Evolutionary conservation across 2,888 invertebrate genomes (phyloP), one percentile per base, ranked within the genome.

Genomic region (Ryuthela nishihirai): DNA sequence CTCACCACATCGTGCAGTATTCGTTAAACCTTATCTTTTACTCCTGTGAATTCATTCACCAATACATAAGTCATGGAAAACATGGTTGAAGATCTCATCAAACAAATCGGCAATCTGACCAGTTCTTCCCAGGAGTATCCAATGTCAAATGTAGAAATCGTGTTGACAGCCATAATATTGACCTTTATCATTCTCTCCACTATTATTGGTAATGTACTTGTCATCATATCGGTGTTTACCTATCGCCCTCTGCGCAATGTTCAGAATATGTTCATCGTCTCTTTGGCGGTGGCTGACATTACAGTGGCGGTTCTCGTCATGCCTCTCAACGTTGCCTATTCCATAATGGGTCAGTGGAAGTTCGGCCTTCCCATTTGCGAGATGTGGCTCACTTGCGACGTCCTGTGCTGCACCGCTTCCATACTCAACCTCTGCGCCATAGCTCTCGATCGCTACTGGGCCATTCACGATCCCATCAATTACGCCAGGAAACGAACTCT

Each of bases 251-350:
- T 94, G 44, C 80, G 91, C 64, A 92, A 90, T 68, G 93, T 92
- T 25, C 95, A 94, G 73, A 95, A 95, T 76, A 95, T 94, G 77
- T 94, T 95, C 77, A 90, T 95, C 68, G 93, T 95, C 1, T 94
- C 93, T 2, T 76, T 95, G 67, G 95, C 95, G 0, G 90, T 93
- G 20, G 93, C 94, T 3, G 95, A 95, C 75, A 78, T 92, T 61
- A 90, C 90, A 1, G 92, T 93, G 12, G 92, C 92, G 20, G 82
- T 91, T 62, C 78, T 92, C 58, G 93, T 93, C 38, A 81, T 95
- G 77, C 95, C 95, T 3, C 82, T 95, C 68, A 94, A 93, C 76
- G 89, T 97, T 38, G 89, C 89, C 42, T 92, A 94, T 74, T 86
- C 88, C 9, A 84, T 95, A 49, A 78, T 91, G 35, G 92, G 93